These are phyloP conservation scores for Rotaria sp. DNA, from an alignment of 2,888 invertebrate species.

Conservation along the genomic window DNA sequence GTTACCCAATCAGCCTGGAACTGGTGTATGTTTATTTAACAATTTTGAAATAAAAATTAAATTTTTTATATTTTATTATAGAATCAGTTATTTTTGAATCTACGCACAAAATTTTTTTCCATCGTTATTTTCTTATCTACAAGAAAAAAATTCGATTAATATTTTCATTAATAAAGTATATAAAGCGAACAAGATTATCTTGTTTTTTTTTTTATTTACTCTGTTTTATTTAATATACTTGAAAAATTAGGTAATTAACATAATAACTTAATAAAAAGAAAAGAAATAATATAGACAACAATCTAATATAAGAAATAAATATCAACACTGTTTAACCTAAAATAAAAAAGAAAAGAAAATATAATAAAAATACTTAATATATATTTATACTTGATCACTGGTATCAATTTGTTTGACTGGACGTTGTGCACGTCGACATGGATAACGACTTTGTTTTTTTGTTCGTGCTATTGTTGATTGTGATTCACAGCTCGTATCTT, in stretches of 20 bases:
- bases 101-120: too few species aligned
- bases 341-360: neutral
- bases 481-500: neutral
- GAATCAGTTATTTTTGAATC: too few species aligned
- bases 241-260: neutral
- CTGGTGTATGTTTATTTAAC: too few species aligned
- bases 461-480: neutral
- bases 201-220: neutral
- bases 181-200: neutral
- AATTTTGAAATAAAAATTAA: too few species aligned
- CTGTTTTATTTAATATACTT: neutral
- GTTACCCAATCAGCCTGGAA: too few species aligned
- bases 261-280: neutral
- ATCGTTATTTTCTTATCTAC: too few species aligned
- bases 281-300: neutral
- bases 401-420: neutral
- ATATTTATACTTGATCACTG: neutral
- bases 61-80: too few species aligned
- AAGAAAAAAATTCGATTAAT: too few species aligned
- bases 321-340: neutral
- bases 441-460: neutral
- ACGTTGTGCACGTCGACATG: constrained; percentile 14
- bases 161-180: too few species aligned
- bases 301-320: neutral
- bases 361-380: neutral